Conservation (phyloP, 2,888 invertebrate species). For the Polylopha cassiicola region DNA sequence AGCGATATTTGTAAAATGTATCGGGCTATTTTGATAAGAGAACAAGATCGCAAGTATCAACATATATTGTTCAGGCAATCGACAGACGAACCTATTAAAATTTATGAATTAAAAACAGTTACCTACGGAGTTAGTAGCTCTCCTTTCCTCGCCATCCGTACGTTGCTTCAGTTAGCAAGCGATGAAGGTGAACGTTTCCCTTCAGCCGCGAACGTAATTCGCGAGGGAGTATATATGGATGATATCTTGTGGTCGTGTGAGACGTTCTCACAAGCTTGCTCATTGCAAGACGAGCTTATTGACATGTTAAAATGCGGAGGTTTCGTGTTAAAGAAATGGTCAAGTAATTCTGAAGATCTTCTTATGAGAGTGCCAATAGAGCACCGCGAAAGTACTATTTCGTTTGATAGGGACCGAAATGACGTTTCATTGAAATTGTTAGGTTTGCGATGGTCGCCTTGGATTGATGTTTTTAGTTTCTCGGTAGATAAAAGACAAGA, state of each 20-base stretch:
- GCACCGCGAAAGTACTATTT: neutral
- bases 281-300: neutral
- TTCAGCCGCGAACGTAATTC: neutral
- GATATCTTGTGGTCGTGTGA: neutral
- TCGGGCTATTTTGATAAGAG: slow-evolving; percentile 5
- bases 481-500: neutral
- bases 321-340: neutral
- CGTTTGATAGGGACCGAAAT: neutral
- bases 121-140: neutral
- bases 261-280: neutral
- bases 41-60: slow-evolving; percentile 7
- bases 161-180: neutral
- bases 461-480: neutral
- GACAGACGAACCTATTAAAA: neutral
- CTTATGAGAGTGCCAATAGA: neutral
- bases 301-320: neutral
- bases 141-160: neutral
- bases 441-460: neutral
- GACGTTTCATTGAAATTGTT: neutral
- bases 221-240: neutral
- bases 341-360: neutral
- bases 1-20: slow-evolving; percentile 14
- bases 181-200: neutral
- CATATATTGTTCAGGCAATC: slow-evolving; percentile 6
- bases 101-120: neutral